Conservation (phyloP, 2,888 invertebrate species). For the Poecilobothrus nobilitatus region DNA sequence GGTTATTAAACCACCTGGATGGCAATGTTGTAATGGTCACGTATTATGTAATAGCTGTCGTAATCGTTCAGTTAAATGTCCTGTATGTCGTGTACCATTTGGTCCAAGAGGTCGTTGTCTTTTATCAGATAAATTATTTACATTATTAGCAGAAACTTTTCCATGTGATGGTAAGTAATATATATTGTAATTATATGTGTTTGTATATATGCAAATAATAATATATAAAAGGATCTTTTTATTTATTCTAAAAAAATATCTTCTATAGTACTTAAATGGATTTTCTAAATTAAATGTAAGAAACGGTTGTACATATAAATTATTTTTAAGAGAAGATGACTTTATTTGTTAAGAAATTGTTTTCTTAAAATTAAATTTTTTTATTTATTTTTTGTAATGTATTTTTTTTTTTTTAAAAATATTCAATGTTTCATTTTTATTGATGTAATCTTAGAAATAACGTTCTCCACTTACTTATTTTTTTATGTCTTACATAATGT, state of each 20-base stretch:
- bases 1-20: constrained; percentile 44
- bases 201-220: constrained; percentile 20
- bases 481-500: too few species aligned
- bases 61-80: constrained; percentile 43
- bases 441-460: too few species aligned
- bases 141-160: constrained; percentile 41
- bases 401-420: too few species aligned
- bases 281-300: too few species aligned
- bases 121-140: constrained; percentile 45
- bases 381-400: too few species aligned
- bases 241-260: neutral
- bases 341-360: too few species aligned
- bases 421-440: too few species aligned
- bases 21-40: constrained; percentile 47
- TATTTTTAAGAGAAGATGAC: too few species aligned
- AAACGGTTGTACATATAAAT: too few species aligned
- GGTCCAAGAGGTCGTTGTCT: constrained; percentile 45
- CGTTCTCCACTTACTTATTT: too few species aligned
- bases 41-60: constrained; percentile 45
- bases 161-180: constrained; percentile 36
- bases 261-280: too few species aligned
- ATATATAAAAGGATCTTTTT: constrained; percentile 12
- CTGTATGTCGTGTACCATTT: constrained; percentile 44
- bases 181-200: neutral
- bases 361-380: too few species aligned